phyloP scores from a whole-genome alignment of 2,888 invertebrate species.

The Chymomyza procnemis region DNA sequence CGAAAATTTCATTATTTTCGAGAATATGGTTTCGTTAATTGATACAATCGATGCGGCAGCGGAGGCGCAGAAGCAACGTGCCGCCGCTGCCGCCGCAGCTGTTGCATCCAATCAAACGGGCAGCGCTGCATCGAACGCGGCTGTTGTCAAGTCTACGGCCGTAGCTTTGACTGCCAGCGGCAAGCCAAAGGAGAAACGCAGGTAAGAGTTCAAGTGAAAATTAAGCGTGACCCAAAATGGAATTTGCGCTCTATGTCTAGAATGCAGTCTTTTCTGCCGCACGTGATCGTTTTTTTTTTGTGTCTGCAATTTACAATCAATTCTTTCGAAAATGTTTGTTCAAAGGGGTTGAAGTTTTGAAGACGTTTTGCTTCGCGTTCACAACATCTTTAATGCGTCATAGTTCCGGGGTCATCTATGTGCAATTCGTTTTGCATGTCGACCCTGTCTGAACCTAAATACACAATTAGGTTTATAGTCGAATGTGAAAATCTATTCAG shows the following conservation, averaged over 20 bases:
- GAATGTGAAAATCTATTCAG: no score
- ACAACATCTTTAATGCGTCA: background rate
- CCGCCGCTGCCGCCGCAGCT: constrained; percentile 42
- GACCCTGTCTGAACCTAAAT: background rate
- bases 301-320: background rate
- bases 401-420: no score
- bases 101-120: constrained; percentile 39
- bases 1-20: constrained; percentile 46
- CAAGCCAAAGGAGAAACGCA: constrained; percentile 84
- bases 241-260: background rate
- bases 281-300: constrained; percentile 56
- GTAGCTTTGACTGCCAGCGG: constrained; percentile 67
- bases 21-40: constrained; percentile 71
- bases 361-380: background rate
- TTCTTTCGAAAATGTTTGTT: no score
- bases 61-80: constrained; percentile 58
- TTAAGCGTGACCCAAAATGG: background rate
- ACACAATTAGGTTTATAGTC: background rate
- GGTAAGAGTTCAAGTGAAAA: constrained; percentile 79
- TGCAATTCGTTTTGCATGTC: background rate
- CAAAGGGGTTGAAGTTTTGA: background rate
- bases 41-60: constrained; percentile 66
- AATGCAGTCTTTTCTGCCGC: constrained; percentile 21
- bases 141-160: constrained; percentile 17
- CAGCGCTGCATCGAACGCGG: constrained; percentile 24